Conservation (phyloP, 92 coral and sea anemone genomes). For the Phymanthus crucifer region DNA sequence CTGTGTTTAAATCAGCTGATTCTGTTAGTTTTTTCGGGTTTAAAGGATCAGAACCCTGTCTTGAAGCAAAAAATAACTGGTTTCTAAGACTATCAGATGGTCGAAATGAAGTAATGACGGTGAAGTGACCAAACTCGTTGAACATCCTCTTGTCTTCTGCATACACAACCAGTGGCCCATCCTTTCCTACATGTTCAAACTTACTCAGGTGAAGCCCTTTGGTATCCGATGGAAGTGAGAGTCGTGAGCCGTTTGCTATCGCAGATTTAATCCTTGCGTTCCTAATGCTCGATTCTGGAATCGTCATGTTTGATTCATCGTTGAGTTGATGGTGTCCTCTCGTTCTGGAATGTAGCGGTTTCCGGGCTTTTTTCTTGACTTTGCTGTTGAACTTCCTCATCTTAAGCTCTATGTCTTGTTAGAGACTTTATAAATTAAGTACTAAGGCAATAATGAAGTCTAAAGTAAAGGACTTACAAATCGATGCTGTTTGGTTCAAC, state of each 20-base stretch:
- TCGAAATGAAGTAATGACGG: slow-evolving; percentile 67
- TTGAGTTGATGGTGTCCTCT: slow-evolving; percentile 1
- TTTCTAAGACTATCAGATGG: slow-evolving; percentile 71
- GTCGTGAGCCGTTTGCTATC: slow-evolving; percentile 79
- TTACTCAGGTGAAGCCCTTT: slow-evolving; percentile 71
- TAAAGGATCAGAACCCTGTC: background rate
- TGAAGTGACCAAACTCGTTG: slow-evolving; percentile 51
- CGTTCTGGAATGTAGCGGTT: slow-evolving; percentile 12
- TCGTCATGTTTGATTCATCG: background rate
- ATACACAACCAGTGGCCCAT: slow-evolving; percentile 83
- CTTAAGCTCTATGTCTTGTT: background rate
- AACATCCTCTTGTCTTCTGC: slow-evolving; percentile 64
- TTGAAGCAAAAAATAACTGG: slow-evolving; percentile 74
- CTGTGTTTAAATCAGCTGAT: background rate
- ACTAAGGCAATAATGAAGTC: background rate
- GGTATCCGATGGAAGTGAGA: slow-evolving; percentile 63
- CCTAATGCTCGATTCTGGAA: slow-evolving; percentile 30
- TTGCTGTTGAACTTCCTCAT: slow-evolving; percentile 5
- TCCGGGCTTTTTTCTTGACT: slow-evolving; percentile 18
- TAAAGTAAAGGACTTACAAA: background rate
- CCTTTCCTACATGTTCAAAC: slow-evolving; percentile 85
- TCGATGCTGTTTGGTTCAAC: background rate
- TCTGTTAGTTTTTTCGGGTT: background rate
- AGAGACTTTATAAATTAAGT: background rate
- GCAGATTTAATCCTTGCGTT: slow-evolving; percentile 76